Conservation (phyloP, 1,140 invertebrate genomes). For the Pogonomyrmex barbatus region DNA sequence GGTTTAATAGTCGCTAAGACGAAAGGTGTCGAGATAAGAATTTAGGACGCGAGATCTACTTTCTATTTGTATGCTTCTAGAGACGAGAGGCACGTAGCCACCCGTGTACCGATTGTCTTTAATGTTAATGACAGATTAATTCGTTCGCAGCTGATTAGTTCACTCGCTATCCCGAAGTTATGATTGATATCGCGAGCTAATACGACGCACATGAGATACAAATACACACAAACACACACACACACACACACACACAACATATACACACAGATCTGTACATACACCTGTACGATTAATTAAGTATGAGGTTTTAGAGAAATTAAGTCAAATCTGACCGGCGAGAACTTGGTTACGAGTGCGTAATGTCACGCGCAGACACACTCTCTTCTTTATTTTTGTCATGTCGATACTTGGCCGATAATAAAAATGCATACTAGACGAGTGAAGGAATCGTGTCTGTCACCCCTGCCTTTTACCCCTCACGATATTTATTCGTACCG, state of each 20-base stretch:
- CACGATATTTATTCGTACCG: neutral
- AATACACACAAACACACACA: slow-evolving; percentile 34
- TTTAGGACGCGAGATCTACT: slow-evolving; percentile 53
- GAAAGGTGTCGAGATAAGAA: slow-evolving; percentile 46
- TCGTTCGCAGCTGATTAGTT: slow-evolving; percentile 40
- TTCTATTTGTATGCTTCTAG: slow-evolving; percentile 76
- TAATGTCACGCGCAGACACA: slow-evolving; percentile 31
- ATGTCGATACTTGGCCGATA: slow-evolving; percentile 76
- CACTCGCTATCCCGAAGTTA: slow-evolving; percentile 44
- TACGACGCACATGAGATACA: slow-evolving; percentile 39
- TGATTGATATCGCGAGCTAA: slow-evolving; percentile 55
- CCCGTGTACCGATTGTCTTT: slow-evolving; percentile 70
- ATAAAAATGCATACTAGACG: slow-evolving; percentile 77
- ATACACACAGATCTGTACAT: slow-evolving; percentile 44
- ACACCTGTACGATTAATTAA: slow-evolving; percentile 49
- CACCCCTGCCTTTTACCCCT: neutral
- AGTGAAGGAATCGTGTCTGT: neutral
- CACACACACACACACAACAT: slow-evolving; percentile 42
- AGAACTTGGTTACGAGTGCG: slow-evolving; percentile 4
- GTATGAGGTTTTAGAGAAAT: slow-evolving; percentile 37
- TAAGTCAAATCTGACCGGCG: slow-evolving; percentile 7
- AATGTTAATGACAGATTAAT: slow-evolving; percentile 74
- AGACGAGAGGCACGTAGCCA: slow-evolving; percentile 65
- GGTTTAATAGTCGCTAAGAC: slow-evolving; percentile 38
- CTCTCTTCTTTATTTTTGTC: slow-evolving; percentile 76